phyloP scores from a whole-genome alignment of 2,888 invertebrate genomes.

The Stegophylla sp. region DNA sequence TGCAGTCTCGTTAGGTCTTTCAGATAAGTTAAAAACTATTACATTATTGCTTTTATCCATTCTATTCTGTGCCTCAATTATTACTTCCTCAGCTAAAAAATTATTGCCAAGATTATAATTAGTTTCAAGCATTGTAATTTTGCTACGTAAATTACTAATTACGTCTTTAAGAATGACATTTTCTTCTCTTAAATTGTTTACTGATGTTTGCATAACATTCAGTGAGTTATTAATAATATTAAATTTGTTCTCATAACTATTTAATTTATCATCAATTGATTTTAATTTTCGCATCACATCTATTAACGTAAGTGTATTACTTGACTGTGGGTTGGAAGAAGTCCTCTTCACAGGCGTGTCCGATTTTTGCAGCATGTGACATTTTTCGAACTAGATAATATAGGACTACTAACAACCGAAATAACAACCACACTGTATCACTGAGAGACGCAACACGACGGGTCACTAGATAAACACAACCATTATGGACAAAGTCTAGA shows the following conservation, averaged over 20 bases:
- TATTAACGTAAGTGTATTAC: conserved; percentile 1
- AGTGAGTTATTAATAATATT: not conserved
- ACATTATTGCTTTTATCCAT: not conserved
- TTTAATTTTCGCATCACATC: not conserved
- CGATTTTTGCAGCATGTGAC: not conserved
- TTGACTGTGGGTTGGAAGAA: not conserved
- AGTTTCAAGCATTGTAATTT: not conserved
- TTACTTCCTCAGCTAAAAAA: not conserved
- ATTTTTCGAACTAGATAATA: not conserved
- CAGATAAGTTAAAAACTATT: conserved; percentile 5
- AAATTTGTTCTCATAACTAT: not conserved
- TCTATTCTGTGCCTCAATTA: not conserved
- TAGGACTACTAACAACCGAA: too few relatives aligned
- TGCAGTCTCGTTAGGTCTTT: not conserved
- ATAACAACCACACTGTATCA: not conserved
- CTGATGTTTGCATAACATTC: not conserved
- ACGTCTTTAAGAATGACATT: not conserved
- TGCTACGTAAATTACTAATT: not conserved
- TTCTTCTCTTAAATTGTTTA: not conserved
- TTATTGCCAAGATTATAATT: not conserved
- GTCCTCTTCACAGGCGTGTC: not conserved
- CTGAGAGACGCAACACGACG: not conserved
- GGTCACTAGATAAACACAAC: not conserved
- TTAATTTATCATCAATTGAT: conserved; percentile 1
- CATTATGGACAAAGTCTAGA: not conserved